Conservation (phyloP, 2,113 vertebrate genomes). For the Tricholaema leucomelas region DNA sequence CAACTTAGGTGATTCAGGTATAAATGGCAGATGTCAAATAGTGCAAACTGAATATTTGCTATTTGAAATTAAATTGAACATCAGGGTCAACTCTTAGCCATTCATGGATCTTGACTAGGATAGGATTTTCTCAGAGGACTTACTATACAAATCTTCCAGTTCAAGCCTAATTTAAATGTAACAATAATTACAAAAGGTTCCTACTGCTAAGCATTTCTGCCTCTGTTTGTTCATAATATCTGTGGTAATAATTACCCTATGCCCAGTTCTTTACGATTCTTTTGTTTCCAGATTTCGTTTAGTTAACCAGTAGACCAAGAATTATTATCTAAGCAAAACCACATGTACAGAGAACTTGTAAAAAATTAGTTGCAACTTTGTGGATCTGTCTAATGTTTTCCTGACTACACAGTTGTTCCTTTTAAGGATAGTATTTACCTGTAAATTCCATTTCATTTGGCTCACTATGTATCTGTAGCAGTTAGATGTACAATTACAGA, state of each 20-base stretch:
- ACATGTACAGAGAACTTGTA: background rate
- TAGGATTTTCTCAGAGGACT: background rate
- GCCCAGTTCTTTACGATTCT: background rate
- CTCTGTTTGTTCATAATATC: background rate
- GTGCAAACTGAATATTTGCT: slow-evolving; percentile 29
- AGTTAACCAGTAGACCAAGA: background rate
- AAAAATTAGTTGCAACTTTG: background rate
- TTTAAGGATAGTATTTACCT: background rate
- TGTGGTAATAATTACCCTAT: background rate
- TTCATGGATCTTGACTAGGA: background rate
- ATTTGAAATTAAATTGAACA: slow-evolving; percentile 38
- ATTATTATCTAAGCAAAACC: background rate
- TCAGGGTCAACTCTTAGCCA: background rate
- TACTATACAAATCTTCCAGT: background rate
- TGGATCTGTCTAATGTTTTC: background rate
- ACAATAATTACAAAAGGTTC: background rate
- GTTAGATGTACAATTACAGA: background rate
- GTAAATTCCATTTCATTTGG: background rate
- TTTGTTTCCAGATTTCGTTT: background rate
- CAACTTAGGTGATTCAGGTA: background rate
- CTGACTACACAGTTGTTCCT: background rate
- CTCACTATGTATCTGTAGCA: background rate
- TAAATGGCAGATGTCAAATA: slow-evolving; percentile 28
- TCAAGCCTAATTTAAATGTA: background rate
- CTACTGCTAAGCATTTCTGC: background rate